Base-by-base conservation (phyloP, 92 coral and sea anemone genomes). In the Diadumene lineata region DNA sequence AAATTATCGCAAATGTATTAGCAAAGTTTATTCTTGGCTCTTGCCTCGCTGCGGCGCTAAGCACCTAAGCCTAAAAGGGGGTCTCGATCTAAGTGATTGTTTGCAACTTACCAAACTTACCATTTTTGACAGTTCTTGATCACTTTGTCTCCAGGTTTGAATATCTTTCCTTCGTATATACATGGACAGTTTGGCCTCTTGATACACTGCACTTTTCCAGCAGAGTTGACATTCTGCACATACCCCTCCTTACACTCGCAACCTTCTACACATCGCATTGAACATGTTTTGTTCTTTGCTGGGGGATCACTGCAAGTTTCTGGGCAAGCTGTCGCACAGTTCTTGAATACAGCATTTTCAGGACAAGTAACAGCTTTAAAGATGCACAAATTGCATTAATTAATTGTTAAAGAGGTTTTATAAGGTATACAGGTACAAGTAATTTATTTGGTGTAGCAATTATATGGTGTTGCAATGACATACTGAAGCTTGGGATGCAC, bases 181-280 rank as follows among this genome's bases (percentile, higher is more conserved):
- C 93, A 89, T 18, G 90, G 90, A 60, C 93, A 89, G 61, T 74
- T 48, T 26, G 56, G 44, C 28, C 88, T 77, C 61, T 71, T 43
- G 55, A 88, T 74, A 62, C 93, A 88, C 30, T 84, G 78, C 28
- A 82, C 77, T 64, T 81, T 81, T 26, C 88, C 89, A 27, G 51
- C 87, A 19, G 74, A 63, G 51, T 79, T 82, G 7, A 85, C 89
- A 77, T 31, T 67, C 64, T 85, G 89, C 13, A 85, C 87, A 71
- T 72, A 76, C 23, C 89, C 93, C 51, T 75, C 81, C 73, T 82
- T 76, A 70, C 93, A 88, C 66, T 85, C 84, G 61, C 93, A 88
- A 7, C 93, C 93, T 73, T 88, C 93, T 30, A 84, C 87, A 55
- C 93, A 88, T 7, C 86, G 79, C 87, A 88, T 85, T 63, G 79